Conservation (phyloP, 1,140 invertebrate genomes). For the Drosophila rhopaloa region DNA sequence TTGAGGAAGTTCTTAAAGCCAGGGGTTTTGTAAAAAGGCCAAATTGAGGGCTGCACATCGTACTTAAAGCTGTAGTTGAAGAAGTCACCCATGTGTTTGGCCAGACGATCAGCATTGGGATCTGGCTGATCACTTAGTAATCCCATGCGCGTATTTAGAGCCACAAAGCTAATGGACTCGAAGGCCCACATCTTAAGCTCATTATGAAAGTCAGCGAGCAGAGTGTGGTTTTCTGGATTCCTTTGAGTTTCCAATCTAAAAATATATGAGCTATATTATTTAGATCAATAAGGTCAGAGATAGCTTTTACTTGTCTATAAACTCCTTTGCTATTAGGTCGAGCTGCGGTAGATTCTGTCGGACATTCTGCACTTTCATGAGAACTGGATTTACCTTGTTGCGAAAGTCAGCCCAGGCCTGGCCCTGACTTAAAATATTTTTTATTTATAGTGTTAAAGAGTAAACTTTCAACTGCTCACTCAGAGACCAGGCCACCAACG, state of each 20-base stretch:
- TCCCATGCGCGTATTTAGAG: conserved; percentile 85
- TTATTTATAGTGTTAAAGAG: neutral
- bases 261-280: neutral
- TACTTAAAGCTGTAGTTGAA: conserved; percentile 85
- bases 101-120: conserved; percentile 85
- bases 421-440: conserved; percentile 47
- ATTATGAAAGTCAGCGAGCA: conserved; percentile 86
- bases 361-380: conserved; percentile 75
- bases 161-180: conserved; percentile 89
- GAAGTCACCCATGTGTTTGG: conserved; percentile 87
- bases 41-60: conserved; percentile 88
- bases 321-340: conserved; percentile 67
- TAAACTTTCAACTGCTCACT: conserved; percentile 30
- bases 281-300: too few species aligned
- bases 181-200: conserved; percentile 89
- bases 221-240: conserved; percentile 85
- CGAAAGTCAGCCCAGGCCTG: conserved; percentile 67
- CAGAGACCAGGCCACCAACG: conserved; percentile 62
- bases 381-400: conserved; percentile 73
- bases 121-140: conserved; percentile 85
- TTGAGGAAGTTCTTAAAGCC: conserved; percentile 86
- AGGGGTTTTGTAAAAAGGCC: conserved; percentile 87
- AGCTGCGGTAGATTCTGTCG: conserved; percentile 60
- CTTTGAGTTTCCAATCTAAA: conserved; percentile 85
- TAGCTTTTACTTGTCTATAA: conserved; percentile 53